Evolutionary conservation across 2,888 invertebrate species (phyloP), one percentile per base, ranked within the genome.

Genomic region (Pogonocherus hispidulus): DNA sequence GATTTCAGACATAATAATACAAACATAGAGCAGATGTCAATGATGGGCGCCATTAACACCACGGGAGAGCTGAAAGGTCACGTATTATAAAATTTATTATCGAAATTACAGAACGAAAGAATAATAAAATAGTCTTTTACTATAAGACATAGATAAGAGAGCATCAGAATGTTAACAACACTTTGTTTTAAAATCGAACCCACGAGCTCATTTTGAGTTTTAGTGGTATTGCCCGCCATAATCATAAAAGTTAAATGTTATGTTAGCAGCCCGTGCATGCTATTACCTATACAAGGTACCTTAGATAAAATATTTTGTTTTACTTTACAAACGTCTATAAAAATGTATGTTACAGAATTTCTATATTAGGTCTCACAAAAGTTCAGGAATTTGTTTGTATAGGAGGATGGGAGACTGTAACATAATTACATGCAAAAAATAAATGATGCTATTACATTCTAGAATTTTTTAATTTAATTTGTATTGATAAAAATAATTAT

Each of bases 151-250:
- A 22, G 22, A 32, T 47, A 59, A 59, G 27, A 46, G 32, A 6
- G 19, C 47, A 59, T 47, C 27, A 23, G 32, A 47, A 59, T 47
- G 47, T 59, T 59, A 35, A 18, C 16, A 46, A 6, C 16, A 41
- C 22, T 27, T 59, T 59, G 46, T 23, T 57, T 59, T 47, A 16
- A 19, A 27, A 59, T 46, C 14, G 35, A 19, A 16, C 16, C 16
- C 47, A 59, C 59, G 23, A 27, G 27, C 18, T 22, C 8, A 59
- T 47, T 32, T 46, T 47, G 23, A 27, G 41, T 47, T 59, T 59
- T 23, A 47, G 46, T 32, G 47, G 27, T 59, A 57, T 57, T 44
- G 44, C 22, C 56, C 56, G 35, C 55, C 37, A 44, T 57, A 57
- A 57, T 6, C 19, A 22, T 57, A 57, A 57, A 22, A 35, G 44